Percentiles rank a stretch among this genome's conserved stretches.
Conservation (phyloP, 2,888 invertebrate species). For the Adelognathus sp. region DNA sequence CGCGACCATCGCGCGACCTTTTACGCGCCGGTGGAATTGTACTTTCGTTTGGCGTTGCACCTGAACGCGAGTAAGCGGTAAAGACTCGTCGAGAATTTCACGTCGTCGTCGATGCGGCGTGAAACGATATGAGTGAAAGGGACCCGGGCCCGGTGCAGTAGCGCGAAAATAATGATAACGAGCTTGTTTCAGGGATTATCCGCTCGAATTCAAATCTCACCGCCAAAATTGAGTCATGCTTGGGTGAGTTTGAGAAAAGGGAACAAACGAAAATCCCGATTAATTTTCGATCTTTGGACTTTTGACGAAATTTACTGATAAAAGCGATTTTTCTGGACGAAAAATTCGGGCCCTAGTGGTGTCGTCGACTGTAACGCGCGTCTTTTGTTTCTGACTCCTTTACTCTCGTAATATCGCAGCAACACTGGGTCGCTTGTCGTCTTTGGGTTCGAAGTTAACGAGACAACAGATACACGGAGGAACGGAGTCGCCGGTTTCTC, state of each 20-base stretch:
- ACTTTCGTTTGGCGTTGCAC: constrained; percentile 12
- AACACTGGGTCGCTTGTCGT: constrained; percentile 24
- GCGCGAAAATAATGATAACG: background rate
- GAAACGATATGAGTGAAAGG: background rate
- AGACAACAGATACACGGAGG: background rate
- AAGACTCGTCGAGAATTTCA: background rate
- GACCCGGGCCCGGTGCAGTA: background rate
- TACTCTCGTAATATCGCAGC: constrained; percentile 26
- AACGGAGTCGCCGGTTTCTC: background rate
- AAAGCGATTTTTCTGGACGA: background rate
- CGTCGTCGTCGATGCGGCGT: background rate
- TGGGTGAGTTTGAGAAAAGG: no score
- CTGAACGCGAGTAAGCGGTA: background rate
- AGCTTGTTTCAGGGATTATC: background rate
- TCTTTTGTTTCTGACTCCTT: background rate
- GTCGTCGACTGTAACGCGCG: background rate
- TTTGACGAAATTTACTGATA: background rate
- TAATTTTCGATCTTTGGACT: no score
- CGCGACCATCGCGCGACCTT: constrained; percentile 24
- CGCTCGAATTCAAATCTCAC: background rate
- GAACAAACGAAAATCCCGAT: no score
- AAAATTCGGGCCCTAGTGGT: background rate
- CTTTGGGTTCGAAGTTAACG: background rate
- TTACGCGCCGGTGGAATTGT: constrained; percentile 9
- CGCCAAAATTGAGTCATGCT: no score